A percentile compares a stretch with the other conserved stretches of the same genome.
These are phyloP conservation scores for Epirrhoe alternata DNA, from an alignment of 2,888 invertebrate species.

Conservation along the genomic window DNA sequence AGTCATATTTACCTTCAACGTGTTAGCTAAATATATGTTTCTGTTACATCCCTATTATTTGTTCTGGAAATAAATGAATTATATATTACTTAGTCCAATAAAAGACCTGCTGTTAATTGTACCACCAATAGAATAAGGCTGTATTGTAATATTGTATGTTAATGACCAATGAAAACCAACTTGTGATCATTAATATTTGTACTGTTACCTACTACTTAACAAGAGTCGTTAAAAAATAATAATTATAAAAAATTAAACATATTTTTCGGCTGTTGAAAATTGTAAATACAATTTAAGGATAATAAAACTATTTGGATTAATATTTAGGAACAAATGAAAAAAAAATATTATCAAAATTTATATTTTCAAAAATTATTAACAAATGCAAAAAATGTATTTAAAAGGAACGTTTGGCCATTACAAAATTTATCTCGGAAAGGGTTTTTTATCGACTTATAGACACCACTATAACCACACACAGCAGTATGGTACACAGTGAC, in stretches of 20 bases:
- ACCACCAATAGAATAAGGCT: conserved; percentile 79
- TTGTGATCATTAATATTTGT: conserved; percentile 87
- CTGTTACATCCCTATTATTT: conserved; percentile 5
- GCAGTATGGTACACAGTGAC: conserved; percentile 82
- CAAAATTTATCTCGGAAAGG: conserved; percentile 74
- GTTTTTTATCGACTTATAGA: conserved; percentile 81
- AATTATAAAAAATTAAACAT: conserved; percentile 82
- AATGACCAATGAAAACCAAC: conserved; percentile 87
- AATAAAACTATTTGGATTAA: conserved; percentile 86
- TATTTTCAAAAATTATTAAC: conserved; percentile 85
- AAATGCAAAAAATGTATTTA: conserved; percentile 83
- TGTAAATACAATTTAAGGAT: conserved; percentile 85
- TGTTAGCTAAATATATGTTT: conserved; percentile 22
- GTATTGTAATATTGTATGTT: conserved; percentile 84
- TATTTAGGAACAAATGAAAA: conserved; percentile 83
- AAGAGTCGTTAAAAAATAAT: conserved; percentile 86
- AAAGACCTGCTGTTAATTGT: conserved; percentile 82
- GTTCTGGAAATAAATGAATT: conserved; percentile 6
- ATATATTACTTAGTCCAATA: conserved; percentile 39
- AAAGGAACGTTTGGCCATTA: conserved; percentile 83
- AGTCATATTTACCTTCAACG: conserved; percentile 39
- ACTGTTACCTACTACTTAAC: conserved; percentile 86
- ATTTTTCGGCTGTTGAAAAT: conserved; percentile 86
- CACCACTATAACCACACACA: conserved; percentile 73
- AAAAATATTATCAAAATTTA: conserved; percentile 85